Evolutionary conservation across 1,140 invertebrate genomes (phyloP).

Genomic region (Drosophila serrata): DNA sequence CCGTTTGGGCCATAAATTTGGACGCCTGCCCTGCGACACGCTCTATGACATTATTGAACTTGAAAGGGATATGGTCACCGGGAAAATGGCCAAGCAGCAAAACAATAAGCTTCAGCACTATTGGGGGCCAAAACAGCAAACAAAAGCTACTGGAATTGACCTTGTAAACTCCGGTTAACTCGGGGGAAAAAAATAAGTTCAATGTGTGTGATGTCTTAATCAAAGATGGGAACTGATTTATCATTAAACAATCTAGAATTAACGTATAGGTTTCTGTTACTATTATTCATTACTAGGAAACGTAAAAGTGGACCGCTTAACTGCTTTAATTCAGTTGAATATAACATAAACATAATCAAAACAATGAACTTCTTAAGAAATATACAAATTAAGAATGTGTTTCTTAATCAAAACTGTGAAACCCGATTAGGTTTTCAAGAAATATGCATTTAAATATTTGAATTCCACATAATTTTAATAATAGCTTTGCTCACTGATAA

Average conservation of each 20-base stretch:
- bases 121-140: slow-evolving; percentile 40
- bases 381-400: no score
- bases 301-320: background rate
- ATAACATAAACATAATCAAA: no score
- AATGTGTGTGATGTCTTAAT: slow-evolving; percentile 6
- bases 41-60: slow-evolving; percentile 82
- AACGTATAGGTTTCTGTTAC: no score
- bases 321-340: background rate
- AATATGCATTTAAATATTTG: background rate
- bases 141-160: slow-evolving; percentile 66
- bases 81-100: slow-evolving; percentile 50
- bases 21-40: slow-evolving; percentile 78
- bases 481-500: slow-evolving; percentile 1
- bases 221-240: background rate
- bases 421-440: background rate
- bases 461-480: background rate
- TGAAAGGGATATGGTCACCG: slow-evolving; percentile 65
- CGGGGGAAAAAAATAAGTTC: background rate
- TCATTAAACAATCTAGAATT: no score
- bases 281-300: background rate
- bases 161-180: slow-evolving; percentile 46
- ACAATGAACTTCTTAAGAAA: no score
- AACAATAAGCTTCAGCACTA: slow-evolving; percentile 26
- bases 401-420: background rate
- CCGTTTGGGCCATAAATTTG: slow-evolving; percentile 78